Conservation (phyloP, 2,888 invertebrate species). For the Silvanus unidentatus region DNA sequence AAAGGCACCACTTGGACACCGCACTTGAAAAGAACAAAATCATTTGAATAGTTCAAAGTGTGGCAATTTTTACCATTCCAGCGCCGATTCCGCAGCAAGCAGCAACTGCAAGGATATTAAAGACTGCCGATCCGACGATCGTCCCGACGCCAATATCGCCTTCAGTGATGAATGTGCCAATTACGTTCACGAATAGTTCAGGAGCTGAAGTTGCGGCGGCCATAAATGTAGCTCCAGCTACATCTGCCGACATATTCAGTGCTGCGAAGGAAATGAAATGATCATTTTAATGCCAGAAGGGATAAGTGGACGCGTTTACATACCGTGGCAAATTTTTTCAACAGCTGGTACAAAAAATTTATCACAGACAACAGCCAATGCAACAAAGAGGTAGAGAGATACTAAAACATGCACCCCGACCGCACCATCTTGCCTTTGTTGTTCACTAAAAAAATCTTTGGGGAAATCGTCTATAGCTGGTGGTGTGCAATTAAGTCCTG, state of each 20-base stretch:
- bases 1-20: slow-evolving; percentile 59
- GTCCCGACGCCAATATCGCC: slow-evolving; percentile 76
- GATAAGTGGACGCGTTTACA: too few species aligned
- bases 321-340: slow-evolving; percentile 84
- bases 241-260: slow-evolving; percentile 65
- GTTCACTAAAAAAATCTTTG: slow-evolving; percentile 69
- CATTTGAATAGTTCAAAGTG: neutral
- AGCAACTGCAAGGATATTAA: slow-evolving; percentile 72
- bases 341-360: slow-evolving; percentile 92
- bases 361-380: slow-evolving; percentile 85
- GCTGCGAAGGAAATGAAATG: slow-evolving; percentile 44
- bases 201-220: slow-evolving; percentile 85
- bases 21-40: slow-evolving; percentile 32
- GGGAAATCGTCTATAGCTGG: slow-evolving; percentile 89
- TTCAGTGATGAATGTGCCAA: slow-evolving; percentile 75
- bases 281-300: too few species aligned
- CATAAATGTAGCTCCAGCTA: slow-evolving; percentile 90
- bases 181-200: slow-evolving; percentile 79
- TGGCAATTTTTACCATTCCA: slow-evolving; percentile 48
- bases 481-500: slow-evolving; percentile 65
- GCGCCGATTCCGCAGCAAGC: slow-evolving; percentile 68
- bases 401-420: slow-evolving; percentile 74
- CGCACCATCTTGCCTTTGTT: slow-evolving; percentile 72
- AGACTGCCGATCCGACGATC: slow-evolving; percentile 73
- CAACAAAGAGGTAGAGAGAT: slow-evolving; percentile 76